phyloP scores from a whole-genome alignment of 2,113 vertebrate genomes.

The Progne subis region DNA sequence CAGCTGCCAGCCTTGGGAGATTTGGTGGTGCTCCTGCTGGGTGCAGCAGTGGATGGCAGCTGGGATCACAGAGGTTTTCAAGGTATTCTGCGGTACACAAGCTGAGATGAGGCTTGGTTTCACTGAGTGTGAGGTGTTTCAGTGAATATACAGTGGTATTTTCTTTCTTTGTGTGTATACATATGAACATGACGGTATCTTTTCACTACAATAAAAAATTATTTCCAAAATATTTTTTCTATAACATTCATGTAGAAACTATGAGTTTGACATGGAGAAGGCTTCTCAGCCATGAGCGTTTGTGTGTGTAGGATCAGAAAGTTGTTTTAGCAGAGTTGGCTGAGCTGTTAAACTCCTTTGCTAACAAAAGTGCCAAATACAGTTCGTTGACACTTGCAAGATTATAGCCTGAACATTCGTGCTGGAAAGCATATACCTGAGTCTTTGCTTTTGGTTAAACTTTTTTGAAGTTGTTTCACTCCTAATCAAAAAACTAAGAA shows the following conservation, averaged over 20 bases:
- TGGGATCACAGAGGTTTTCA: not conserved
- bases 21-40: not conserved
- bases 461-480: not conserved
- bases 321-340: not conserved
- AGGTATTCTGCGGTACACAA: not conserved
- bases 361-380: not conserved
- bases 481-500: not conserved
- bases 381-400: not conserved
- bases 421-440: not conserved
- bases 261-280: not conserved
- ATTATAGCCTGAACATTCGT: not conserved
- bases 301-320: not conserved
- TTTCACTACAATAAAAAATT: constrained; percentile 65
- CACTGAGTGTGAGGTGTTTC: not conserved
- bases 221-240: constrained; percentile 8
- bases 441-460: not conserved
- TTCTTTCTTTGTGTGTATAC: constrained; percentile 22
- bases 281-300: not conserved
- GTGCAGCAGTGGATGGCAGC: not conserved
- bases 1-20: not conserved
- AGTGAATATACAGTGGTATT: not conserved
- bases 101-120: not conserved
- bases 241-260: not conserved
- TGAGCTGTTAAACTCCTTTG: not conserved
- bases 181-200: not conserved